phyloP scores from a whole-genome alignment of 2,888 invertebrate species.

The Drosophila aldrichi region DNA sequence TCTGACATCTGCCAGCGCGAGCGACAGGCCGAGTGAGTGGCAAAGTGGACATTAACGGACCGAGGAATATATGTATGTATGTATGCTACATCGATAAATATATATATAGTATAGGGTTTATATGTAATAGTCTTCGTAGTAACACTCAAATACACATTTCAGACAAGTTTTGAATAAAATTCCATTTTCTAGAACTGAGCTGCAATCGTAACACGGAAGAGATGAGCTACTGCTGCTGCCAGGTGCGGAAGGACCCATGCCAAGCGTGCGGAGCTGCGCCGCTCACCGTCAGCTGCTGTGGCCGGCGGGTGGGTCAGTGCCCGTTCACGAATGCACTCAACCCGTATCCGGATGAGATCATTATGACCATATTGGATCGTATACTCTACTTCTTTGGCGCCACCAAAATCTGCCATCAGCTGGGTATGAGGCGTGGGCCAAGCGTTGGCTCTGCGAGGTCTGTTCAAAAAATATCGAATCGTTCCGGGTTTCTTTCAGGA shows the following conservation, averaged over 20 bases:
- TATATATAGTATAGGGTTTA: background rate
- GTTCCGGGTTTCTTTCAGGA: too few species aligned
- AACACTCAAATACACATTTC: constrained; percentile 18
- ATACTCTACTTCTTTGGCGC: constrained; percentile 68
- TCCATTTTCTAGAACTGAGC: constrained; percentile 11
- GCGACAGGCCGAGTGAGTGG: background rate
- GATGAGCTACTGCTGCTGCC: constrained; percentile 26
- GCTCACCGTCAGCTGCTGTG: background rate
- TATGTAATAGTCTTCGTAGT: constrained; percentile 3
- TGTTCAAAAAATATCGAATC: background rate
- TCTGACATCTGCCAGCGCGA: constrained; percentile 72
- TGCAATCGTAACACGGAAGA: background rate
- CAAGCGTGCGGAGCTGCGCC: background rate
- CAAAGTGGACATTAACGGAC: constrained; percentile 53
- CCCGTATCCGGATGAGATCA: constrained; percentile 81
- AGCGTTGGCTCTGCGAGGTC: background rate
- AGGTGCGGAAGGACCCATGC: background rate
- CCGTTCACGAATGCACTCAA: constrained; percentile 50
- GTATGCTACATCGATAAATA: background rate
- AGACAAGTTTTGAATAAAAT: constrained; percentile 14
- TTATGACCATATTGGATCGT: constrained; percentile 73
- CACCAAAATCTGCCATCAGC: constrained; percentile 32
- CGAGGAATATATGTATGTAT: background rate
- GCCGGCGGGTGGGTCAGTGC: constrained; percentile 5
- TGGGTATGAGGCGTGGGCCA: background rate